Conservation (phyloP, 2,888 invertebrate species). For the Dicranocentrus wangi region DNA sequence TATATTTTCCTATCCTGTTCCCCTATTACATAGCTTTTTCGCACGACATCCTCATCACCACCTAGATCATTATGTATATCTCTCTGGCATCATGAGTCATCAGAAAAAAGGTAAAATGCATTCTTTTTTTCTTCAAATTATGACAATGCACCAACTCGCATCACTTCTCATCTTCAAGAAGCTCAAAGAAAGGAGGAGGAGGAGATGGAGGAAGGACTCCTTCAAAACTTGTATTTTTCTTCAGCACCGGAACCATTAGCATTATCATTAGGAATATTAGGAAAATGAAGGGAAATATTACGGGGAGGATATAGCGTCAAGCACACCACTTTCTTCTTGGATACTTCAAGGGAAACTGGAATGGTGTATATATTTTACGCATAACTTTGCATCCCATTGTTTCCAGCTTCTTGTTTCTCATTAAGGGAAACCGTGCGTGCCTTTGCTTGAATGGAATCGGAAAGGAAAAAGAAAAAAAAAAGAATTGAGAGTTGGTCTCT, state of each 20-base stretch:
- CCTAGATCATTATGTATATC: slow-evolving; percentile 36
- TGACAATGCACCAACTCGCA: slow-evolving; percentile 30
- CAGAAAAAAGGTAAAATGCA: slow-evolving; percentile 20
- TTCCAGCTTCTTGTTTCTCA: slow-evolving; percentile 27
- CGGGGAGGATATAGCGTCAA: too few relatives aligned
- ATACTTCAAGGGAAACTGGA: too few relatives aligned
- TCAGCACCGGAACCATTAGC: slow-evolving; percentile 34
- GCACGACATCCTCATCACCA: slow-evolving; percentile 58
- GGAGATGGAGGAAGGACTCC: slow-evolving; percentile 26
- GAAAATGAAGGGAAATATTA: slow-evolving; percentile 12
- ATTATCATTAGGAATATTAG: slow-evolving; percentile 34
- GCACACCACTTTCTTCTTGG: too few relatives aligned
- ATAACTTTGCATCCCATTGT: slow-evolving; percentile 34
- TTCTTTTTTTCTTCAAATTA: neutral
- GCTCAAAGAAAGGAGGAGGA: slow-evolving; percentile 34
- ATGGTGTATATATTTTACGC: too few relatives aligned
- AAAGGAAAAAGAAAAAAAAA: neutral
- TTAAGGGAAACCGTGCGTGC: slow-evolving; percentile 42
- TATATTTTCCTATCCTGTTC: neutral
- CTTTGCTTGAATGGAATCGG: slow-evolving; percentile 1
- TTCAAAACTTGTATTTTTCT: slow-evolving; percentile 17
- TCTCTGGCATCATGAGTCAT: slow-evolving; percentile 48
- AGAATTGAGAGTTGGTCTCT: neutral
- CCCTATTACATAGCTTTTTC: slow-evolving; percentile 39
- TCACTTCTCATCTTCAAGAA: slow-evolving; percentile 14